Base-by-base conservation (phyloP, 2,113 vertebrate species). In the Colistium nudipinnis region DNA sequence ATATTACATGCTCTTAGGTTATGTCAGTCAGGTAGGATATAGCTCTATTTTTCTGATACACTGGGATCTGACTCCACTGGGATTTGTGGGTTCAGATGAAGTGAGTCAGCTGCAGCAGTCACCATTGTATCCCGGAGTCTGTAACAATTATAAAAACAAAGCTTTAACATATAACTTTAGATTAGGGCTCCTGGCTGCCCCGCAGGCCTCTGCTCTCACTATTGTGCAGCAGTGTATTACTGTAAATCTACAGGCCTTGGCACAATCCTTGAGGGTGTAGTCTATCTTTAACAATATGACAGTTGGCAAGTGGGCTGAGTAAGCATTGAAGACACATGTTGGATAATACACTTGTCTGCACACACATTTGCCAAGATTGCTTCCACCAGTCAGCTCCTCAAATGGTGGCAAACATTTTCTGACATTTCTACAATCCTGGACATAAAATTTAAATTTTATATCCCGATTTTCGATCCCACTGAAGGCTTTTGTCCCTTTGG, bases 321-420 rank as follows among this genome's bases (percentile, higher is more conserved):
- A 36, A 39, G 59, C 77, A 86, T 86, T 86, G 43, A 89, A 87
- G 76, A 89, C 88, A 88, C 78, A 84, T 85, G 85, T 83, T 79
- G 80, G 79, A 83, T 87, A 74, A 83, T 63, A 74, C 74, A 84
- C 67, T 81, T 85, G 83, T 86, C 87, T 74, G 59, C 65, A 68
- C 54, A 70, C 80, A 78, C 67, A 53, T 81, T 77, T 56, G 80
- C 68, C 66, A 65, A 82, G 71, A 82, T 82, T 75, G 53, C 81
- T 82, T 84, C 77, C 80, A 82, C 62, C 69, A 78, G 74, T 82
- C 64, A 35, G 61, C 52, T 77, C 11, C 64, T 69, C 63, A 57
- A 70, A 82, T 75, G 63, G 67, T 82, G 74, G 64, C 36, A 43
- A 78, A 59, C 76, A 69, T 64, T 69, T 45, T 62, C 69, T 76